Conservation (phyloP, 1,140 invertebrate genomes). For the Zophobas atratus region DNA sequence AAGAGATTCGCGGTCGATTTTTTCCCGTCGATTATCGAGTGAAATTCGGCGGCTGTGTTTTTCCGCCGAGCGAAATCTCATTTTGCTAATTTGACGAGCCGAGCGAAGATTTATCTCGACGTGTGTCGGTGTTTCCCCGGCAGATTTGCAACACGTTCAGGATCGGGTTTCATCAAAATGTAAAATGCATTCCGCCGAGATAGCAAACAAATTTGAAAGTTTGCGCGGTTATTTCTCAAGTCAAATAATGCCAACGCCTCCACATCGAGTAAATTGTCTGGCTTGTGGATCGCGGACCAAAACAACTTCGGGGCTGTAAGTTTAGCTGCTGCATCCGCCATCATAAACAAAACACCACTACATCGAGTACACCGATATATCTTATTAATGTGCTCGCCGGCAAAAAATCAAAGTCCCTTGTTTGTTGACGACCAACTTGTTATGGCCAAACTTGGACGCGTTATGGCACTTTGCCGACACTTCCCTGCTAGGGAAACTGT, state of each 20-base stretch:
- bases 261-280: slow-evolving; percentile 40
- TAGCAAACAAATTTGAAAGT: slow-evolving; percentile 55
- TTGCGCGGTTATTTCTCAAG: slow-evolving; percentile 45
- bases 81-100: slow-evolving; percentile 11
- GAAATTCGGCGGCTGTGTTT: not conserved
- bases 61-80: slow-evolving; percentile 5
- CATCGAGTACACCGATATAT: slow-evolving; percentile 55
- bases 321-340: slow-evolving; percentile 26
- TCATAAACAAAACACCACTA: slow-evolving; percentile 53
- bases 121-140: not conserved
- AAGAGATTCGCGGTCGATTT: slow-evolving; percentile 40
- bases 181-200: slow-evolving; percentile 47
- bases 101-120: slow-evolving; percentile 4
- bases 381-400: slow-evolving; percentile 53
- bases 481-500: slow-evolving; percentile 46
- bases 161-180: slow-evolving; percentile 52
- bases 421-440: slow-evolving; percentile 54
- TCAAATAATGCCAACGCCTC: slow-evolving; percentile 43
- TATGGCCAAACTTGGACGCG: slow-evolving; percentile 51
- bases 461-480: slow-evolving; percentile 54
- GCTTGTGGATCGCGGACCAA: slow-evolving; percentile 6
- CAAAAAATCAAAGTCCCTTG: slow-evolving; percentile 56
- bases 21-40: slow-evolving; percentile 21
- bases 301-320: slow-evolving; percentile 28
- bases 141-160: slow-evolving; percentile 16